These are phyloP conservation scores for Cyclargus thomasi DNA, from an alignment of 1,140 invertebrate species.

Conservation along the genomic window DNA sequence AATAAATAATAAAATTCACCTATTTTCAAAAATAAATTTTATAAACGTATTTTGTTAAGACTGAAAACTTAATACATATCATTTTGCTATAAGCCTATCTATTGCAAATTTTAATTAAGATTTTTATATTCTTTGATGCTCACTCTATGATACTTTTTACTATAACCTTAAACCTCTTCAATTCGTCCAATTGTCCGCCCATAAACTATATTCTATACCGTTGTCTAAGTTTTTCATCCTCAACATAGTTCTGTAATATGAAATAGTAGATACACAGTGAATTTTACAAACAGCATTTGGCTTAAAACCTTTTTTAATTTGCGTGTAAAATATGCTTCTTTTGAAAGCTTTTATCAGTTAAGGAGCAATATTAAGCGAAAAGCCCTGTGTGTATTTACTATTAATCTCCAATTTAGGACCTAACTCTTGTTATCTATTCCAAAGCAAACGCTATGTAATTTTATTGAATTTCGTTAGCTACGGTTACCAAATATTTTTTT, in stretches of 20 bases:
- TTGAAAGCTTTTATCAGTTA: no score
- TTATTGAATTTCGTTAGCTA: no score
- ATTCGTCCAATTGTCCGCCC: slow-evolving; percentile 21
- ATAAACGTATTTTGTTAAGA: slow-evolving; percentile 54
- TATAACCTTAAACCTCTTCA: slow-evolving; percentile 17
- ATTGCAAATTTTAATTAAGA: slow-evolving; percentile 28
- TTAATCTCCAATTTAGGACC: no score
- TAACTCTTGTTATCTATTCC: no score
- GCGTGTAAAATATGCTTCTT: no score
- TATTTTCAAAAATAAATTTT: slow-evolving; percentile 25
- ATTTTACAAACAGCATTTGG: neutral
- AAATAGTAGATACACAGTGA: neutral
- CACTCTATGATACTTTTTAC: slow-evolving; percentile 18
- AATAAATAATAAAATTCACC: slow-evolving; percentile 25
- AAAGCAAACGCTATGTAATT: no score
- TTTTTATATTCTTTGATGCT: slow-evolving; percentile 18
- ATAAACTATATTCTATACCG: neutral
- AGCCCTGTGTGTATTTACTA: no score
- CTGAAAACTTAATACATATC: slow-evolving; percentile 64
- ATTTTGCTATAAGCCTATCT: slow-evolving; percentile 43
- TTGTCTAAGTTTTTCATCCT: neutral
- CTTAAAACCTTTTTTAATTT: no score
- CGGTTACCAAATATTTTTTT: no score
- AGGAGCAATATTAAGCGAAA: no score
- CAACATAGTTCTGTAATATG: neutral